Conservation (phyloP, 2,113 vertebrate species). For the Todiramphus saurophagus region DNA sequence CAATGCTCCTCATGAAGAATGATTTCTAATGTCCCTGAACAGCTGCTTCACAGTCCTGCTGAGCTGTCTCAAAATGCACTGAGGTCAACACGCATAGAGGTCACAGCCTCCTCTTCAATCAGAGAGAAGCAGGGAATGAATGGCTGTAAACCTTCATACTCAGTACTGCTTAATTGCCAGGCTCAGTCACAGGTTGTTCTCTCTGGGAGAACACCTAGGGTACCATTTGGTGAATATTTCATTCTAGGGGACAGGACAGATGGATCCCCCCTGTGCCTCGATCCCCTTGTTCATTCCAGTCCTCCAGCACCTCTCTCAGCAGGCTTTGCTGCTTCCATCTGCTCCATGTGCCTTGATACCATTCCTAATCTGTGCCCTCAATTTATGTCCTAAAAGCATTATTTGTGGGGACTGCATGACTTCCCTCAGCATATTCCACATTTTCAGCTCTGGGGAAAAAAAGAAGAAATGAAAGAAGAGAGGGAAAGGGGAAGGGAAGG, state of each 20-base stretch:
- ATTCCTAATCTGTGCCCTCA: not conserved
- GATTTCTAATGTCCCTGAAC: not conserved
- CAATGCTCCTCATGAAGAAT: not conserved
- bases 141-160: not conserved
- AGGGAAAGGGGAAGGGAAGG: not conserved
- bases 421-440: not conserved
- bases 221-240: not conserved
- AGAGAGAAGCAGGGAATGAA: not conserved
- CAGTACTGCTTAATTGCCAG: not conserved
- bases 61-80: not conserved
- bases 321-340: not conserved
- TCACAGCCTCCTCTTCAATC: not conserved
- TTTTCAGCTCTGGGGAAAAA: not conserved
- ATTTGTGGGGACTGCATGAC: rapidly evolving
- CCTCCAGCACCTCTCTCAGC: not conserved
- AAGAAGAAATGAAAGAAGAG: too few relatives aligned
- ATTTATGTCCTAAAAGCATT: not conserved
- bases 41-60: not conserved
- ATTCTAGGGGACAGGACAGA: not conserved
- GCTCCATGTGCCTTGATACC: not conserved
- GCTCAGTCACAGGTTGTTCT: not conserved
- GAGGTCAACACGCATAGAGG: not conserved
- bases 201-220: not conserved
- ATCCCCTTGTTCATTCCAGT: not conserved
- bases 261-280: rapidly evolving